Base-by-base conservation (phyloP, 2,888 invertebrate species). In the Vesta saturnalis region DNA sequence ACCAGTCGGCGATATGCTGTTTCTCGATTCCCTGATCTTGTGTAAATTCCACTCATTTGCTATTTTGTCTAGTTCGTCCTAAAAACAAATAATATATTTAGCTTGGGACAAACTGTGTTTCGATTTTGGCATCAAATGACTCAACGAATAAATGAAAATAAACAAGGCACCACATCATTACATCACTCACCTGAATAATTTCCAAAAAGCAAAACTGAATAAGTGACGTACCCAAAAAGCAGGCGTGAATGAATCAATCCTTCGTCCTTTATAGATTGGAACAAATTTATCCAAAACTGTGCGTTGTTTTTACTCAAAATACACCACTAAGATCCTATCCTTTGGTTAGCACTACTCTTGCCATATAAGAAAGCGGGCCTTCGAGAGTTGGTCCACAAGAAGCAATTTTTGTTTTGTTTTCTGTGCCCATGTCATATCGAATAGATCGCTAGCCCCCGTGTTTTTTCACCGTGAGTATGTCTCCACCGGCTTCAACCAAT, bases 241-340 rank as follows among this genome's bases (percentile, higher is more conserved):
- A 21, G 15, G 54, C 69, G 12, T n/a, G n/a, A n/a, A n/a, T 14
- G 16, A 47, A 55, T 65, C 1, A 60, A 22, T n/a, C 56, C 56
- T 18, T 60, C 56, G 18, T 69, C 64, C 23, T 46, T 60, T 30
- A 69, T 15, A 16, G 1, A 15, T 35, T 69, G 43, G 23, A 69
- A 65, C 1, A 65, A 10, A 54, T 69, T 69, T 15, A 69, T 52
- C 64, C 69, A 69, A 65, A 47, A 69, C 22, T 69, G 65, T 12
- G 69, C 12, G 21, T 64, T 56, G 46, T 64, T 35, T 55, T 69
- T 69, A 5, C 69, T 16, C 10, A 69, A 21, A 19, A 69, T 60
- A 16, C 57, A 61, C 72, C 72, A 70, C 72, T 70, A 70, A 10
- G 62, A 60, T 52, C 71, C 72, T 12, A 72, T 72, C 19, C 68